Conservation (phyloP, 1,140 invertebrate genomes). For the Lithobius niger region DNA sequence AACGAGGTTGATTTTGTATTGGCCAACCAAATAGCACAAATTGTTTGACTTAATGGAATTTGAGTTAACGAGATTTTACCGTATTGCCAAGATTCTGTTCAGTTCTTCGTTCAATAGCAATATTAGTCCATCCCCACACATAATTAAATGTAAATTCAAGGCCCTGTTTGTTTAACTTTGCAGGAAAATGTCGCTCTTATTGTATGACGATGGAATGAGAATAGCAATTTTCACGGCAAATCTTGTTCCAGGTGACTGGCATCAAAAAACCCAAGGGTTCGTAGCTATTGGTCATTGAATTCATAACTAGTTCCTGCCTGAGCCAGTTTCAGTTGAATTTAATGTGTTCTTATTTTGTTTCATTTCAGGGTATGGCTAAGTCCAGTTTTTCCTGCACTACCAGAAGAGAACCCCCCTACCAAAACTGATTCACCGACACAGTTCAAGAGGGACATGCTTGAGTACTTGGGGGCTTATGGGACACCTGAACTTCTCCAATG, state of each 20-base stretch:
- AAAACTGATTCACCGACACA: conserved; percentile 66
- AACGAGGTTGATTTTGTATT: too few relatives aligned
- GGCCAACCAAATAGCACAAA: too few relatives aligned
- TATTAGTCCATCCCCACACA: too few relatives aligned
- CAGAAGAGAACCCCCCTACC: conserved; percentile 34
- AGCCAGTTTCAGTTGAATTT: background rate
- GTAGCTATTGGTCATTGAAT: background rate
- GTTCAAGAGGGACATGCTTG: conserved; percentile 72
- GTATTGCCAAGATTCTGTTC: too few relatives aligned
- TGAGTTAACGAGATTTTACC: too few relatives aligned
- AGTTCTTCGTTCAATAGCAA: too few relatives aligned
- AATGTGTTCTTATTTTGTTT: conserved; percentile 12
- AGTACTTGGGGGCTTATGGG: conserved; percentile 65
- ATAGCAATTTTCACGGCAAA: conserved; percentile 87
- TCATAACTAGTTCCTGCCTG: background rate
- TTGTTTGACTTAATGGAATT: too few relatives aligned
- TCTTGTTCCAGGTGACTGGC: conserved; percentile 79
- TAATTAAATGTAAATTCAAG: conserved; percentile 9
- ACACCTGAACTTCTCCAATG: conserved; percentile 50
- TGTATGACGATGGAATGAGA: conserved; percentile 67
- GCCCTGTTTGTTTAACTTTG: conserved; percentile 9
- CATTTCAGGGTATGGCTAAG: conserved; percentile 65
- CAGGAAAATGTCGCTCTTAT: conserved; percentile 79
- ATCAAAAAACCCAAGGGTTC: conserved; percentile 83
- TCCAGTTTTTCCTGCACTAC: conserved; percentile 51